Evolutionary conservation across 2,797 vertebrate species (phyloP), one percentile per base, ranked within the genome.

Genomic region (Otolemur crassicaudatus): DNA sequence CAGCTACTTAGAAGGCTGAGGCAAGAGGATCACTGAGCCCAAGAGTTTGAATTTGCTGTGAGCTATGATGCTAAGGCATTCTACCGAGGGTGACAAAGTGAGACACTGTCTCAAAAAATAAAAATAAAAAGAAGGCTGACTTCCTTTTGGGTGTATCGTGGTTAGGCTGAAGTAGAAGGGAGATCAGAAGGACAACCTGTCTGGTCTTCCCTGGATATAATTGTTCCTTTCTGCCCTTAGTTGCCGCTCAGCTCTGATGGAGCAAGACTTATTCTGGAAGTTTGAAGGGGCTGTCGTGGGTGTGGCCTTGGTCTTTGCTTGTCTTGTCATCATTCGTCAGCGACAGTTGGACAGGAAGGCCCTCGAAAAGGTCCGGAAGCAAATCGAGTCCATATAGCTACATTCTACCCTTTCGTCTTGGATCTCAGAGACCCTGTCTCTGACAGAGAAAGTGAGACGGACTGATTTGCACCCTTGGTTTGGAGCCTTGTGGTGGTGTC

Each of bases 321-420:
- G 99, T 29, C 63, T 99, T 3, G 99, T 99, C 94, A 98, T 99
- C 0, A 25, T 98, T 4, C 99, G 99, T 19, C 99, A 99, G 97
- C 98, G 99, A 0, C 98, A 98, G 20, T 98, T 99, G n/a, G 99
- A 99, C 98, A 98, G 99, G 1, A 99, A 99, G 2, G 99, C 99
- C 7, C 99, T 99, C 0, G 99, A 99, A 98, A 99, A 99, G 96
- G 99, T 99, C 91, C 99, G 99, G 2, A 99, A 99, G 12, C 99
- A 99, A 97, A 99, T 99, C 0, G 99, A 99, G 94, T 99, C 99
- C 97, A 99, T 99, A 92, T 99, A 99, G 72, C 84, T 53, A 43
- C 49, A 61, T 84, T 67, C 69, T 16, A 8, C 27, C 56, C 19
- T 81, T n/a, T 49, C 61, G n/a, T 70, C 76, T n/a, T 31, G 75